Percentiles rank a stretch among this genome's conserved stretches.
Conservation (phyloP, 2,113 vertebrate species). For the Catagonus wagneri region DNA sequence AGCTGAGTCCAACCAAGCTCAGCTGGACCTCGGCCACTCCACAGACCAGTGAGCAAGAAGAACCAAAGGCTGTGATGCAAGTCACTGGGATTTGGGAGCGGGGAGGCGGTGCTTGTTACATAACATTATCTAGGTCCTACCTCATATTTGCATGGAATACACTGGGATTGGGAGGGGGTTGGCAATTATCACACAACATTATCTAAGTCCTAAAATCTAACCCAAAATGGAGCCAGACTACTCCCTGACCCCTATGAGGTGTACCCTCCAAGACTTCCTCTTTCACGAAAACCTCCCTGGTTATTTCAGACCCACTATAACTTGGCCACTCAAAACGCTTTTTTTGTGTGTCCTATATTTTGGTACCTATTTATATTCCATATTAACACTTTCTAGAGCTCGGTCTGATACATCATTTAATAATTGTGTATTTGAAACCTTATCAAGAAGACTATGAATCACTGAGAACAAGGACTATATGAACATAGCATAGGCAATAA, state of each 20-base stretch:
- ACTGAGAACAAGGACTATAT: background rate
- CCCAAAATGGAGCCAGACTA: background rate
- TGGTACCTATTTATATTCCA: background rate
- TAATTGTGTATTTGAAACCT: background rate
- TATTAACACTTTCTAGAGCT: background rate
- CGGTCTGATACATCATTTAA: background rate
- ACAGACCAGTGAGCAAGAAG: constrained; percentile 22
- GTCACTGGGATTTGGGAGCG: background rate
- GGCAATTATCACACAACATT: background rate
- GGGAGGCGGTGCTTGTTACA: background rate
- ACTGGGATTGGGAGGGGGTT: background rate
- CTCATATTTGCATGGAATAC: background rate
- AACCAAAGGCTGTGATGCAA: background rate
- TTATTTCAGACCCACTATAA: background rate
- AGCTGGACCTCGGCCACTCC: background rate
- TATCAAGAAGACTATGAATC: background rate
- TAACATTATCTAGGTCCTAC: background rate
- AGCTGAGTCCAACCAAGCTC: constrained; percentile 30
- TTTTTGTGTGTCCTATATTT: background rate
- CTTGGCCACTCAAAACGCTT: background rate
- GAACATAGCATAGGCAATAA: background rate
- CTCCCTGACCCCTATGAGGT: background rate
- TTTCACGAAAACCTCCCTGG: background rate
- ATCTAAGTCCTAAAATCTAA: background rate
- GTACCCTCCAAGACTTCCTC: too few species aligned